Conservation (phyloP, 2,113 vertebrate species). For the Pavo muticus region DNA sequence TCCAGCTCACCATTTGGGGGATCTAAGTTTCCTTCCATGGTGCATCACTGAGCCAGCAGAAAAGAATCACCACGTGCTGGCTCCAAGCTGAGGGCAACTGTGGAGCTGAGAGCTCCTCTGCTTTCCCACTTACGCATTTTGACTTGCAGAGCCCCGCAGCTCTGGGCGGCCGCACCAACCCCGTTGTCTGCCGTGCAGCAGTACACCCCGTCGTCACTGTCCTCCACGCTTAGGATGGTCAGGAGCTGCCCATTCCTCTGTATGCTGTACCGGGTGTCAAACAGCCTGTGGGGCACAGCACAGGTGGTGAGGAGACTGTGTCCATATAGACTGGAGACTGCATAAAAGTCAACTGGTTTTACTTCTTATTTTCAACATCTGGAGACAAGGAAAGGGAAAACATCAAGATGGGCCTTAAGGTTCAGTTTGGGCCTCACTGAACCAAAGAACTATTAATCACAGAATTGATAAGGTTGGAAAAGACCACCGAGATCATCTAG, state of each 20-base stretch:
- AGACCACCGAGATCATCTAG: too few species aligned
- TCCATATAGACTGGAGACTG: fast-evolving
- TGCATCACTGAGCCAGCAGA: background rate
- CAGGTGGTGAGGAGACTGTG: background rate
- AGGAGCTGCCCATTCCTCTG: constrained; percentile 92
- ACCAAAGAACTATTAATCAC: background rate
- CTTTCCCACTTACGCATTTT: constrained; percentile 93
- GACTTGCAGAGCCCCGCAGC: constrained; percentile 95
- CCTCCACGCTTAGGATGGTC: constrained; percentile 89
- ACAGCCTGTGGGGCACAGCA: constrained; percentile 81
- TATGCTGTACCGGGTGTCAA: constrained; percentile 90
- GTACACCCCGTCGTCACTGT: constrained; percentile 92
- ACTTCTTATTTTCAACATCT: background rate
- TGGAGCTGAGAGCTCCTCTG: background rate
- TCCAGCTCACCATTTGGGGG: background rate
- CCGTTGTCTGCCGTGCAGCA: constrained; percentile 93
- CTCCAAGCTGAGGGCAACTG: fast-evolving
- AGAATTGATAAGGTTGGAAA: too few species aligned
- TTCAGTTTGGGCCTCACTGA: background rate
- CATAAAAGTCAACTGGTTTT: background rate
- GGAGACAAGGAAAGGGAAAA: background rate
- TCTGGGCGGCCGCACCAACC: constrained; percentile 87
- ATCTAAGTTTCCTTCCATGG: background rate
- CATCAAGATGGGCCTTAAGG: background rate
- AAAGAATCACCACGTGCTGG: background rate